Base-by-base conservation (phyloP, 2,113 vertebrate genomes). In the Ploceus nigricollis region DNA sequence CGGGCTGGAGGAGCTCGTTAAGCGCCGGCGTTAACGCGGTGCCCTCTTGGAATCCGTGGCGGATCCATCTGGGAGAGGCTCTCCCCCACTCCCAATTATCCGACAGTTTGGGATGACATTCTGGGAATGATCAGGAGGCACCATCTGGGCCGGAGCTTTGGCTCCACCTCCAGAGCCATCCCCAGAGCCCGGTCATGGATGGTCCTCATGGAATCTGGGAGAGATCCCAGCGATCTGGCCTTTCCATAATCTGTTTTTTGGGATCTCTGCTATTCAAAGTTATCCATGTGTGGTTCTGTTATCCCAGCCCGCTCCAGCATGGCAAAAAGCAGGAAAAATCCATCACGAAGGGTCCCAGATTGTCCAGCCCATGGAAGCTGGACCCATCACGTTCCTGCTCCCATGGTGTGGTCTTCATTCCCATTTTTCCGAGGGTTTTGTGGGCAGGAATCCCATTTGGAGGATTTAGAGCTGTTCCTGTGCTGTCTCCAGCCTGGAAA, bases 271-370 rank as follows among this genome's bases (percentile, higher is more conserved):
- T 4, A 27, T 30, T 60, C 69, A 27, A 31, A 87, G 64, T 53
- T 0, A 11, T 37, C 87, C 35, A 0, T 1, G 6, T 3, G 22
- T 3, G 30, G 42, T 18, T 48, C n/a, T 0, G 8, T 16, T 22
- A 17, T 47, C 48, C 50, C 35, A 60, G 53, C 64, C 51, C 11
- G 10, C 33, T 57, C 78, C 73, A 56, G 54, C 35, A 28, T 16
- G 35, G 44, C 27, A 15, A 61, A 71, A 83, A 83, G 28, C 63
- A 45, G 42, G 25, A 22, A 57, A 77, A 89, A 68, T 17, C 13
- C 60, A 40, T 24, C 3, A 17, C 90, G 75, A 85, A 54, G n/a
- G 64, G 7, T 14, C 35, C 35, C 47, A 65, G n/a, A 28, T 6
- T 22, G 27, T 37, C 13, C 33, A 63, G 47, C 39, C 56, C 0